phyloP scores from a whole-genome alignment of 1,140 invertebrate species.

The Pseudomyrmex cubaensis region DNA sequence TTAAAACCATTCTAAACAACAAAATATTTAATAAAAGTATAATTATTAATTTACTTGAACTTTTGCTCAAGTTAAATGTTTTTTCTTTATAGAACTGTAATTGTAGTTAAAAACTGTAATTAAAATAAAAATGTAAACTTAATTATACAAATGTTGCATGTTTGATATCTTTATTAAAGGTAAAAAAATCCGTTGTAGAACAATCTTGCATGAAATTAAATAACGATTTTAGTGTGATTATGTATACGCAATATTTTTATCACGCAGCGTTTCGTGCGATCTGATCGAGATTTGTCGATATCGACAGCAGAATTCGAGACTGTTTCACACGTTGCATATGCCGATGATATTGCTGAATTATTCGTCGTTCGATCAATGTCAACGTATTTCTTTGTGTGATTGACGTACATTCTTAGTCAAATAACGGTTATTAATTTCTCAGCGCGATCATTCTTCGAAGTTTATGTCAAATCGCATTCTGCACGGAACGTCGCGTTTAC shows the following conservation, averaged over 20 bases:
- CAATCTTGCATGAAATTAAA: neutral
- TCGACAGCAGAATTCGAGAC: constrained; percentile 2
- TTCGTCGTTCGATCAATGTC: constrained; percentile 44
- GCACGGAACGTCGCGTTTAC: constrained; percentile 53
- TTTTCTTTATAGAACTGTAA: no score
- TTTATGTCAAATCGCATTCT: neutral
- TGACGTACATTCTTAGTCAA: constrained; percentile 43
- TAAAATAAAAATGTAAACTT: neutral
- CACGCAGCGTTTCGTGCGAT: constrained; percentile 52
- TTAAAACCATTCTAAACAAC: neutral
- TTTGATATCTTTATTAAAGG: neutral
- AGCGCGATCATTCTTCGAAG: neutral
- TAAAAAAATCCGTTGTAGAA: neutral
- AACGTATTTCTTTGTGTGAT: constrained; percentile 36
- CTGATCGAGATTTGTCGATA: neutral
- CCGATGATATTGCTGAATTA: constrained; percentile 43
- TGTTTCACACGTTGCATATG: neutral
- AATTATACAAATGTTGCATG: neutral
- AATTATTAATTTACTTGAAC: no score
- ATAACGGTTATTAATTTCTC: constrained; percentile 53
- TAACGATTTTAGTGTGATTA: constrained; percentile 44
- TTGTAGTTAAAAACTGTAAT: no score
- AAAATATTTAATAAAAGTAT: no score
- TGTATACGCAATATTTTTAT: constrained; percentile 7
- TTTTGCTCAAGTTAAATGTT: no score